Base-by-base conservation (phyloP, 2,888 invertebrate species). In the Ctena decussata region DNA sequence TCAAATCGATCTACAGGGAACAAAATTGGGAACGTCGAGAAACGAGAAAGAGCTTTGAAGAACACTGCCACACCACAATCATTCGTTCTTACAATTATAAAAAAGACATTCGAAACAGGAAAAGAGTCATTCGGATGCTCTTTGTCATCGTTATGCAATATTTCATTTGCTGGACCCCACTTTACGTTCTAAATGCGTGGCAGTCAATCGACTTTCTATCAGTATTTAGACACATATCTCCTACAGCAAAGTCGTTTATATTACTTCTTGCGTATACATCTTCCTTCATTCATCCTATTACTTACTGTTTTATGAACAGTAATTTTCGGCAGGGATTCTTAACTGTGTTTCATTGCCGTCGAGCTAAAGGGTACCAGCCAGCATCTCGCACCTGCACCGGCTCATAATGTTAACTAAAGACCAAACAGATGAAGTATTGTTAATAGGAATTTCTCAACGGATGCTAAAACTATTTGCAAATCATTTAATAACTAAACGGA, bases 301-400 rank as follows among this genome's bases (percentile, higher is more conserved):
- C 98, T 0, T 98, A 98, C 95, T 98, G 98, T 96, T 98, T 98
- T 96, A 98, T 98, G 98, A 98, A 98, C 96, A 97, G 97, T 89
- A 97, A 97, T 94, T 98, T 98, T 94, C 96, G 98, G 12, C 97
- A 97, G 87, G 97, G 98, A 0, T 98, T 98, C 95, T 96, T 98
- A 71, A 97, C 97, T 65, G 97, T 97, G 0, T 97, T 98, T 95
- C 83, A 86, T 5, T 97, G 97, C 57, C 30, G 18, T 30, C 35
- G 53, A 35, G 65, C 65, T 18, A 35, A 32, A 0, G 35, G 35
- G 18, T 35, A 65, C 21, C 24, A 21, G 2, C 57, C n/a, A 5
- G 27, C 57, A 27, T 27, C 57, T 5, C 57, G 27, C 6, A 57
- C 2, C 6, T 3, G 2, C 27, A 41, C 41, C 6, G 15, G 15